These are phyloP conservation scores for Drosophila micromelanica DNA, from an alignment of 1,140 invertebrate genomes.

Conservation along the genomic window DNA sequence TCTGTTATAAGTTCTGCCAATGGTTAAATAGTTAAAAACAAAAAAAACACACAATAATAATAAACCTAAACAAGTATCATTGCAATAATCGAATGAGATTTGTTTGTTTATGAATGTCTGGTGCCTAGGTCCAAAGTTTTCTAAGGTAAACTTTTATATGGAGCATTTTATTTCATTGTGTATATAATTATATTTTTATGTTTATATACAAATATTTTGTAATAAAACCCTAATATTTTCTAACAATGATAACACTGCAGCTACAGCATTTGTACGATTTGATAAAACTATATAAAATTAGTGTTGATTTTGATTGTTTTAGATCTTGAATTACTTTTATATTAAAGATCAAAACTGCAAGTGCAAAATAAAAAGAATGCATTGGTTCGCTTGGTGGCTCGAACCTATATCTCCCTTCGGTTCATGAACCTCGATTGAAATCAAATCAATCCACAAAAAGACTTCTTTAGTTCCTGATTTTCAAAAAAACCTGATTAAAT, in stretches of 20 bases:
- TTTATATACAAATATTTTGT: no score
- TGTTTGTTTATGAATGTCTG: background rate
- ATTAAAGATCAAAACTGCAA: no score
- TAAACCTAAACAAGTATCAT: background rate
- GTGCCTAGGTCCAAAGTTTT: background rate
- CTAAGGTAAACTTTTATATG: background rate
- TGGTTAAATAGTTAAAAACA: background rate
- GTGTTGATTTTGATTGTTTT: no score
- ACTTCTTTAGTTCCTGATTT: no score
- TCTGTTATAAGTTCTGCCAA: background rate
- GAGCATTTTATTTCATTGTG: background rate
- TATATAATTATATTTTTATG: background rate
- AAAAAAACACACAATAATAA: no score
- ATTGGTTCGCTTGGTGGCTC: no score
- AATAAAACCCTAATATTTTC: background rate
- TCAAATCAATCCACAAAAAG: no score
- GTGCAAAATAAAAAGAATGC: no score
- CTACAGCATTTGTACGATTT: background rate
- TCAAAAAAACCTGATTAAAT: no score
- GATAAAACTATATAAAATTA: background rate
- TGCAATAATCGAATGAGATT: background rate
- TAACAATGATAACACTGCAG: background rate
- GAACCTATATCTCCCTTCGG: no score
- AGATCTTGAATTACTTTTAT: no score
- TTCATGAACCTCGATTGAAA: no score